Base-by-base conservation (phyloP, 1,140 invertebrate species). In the Trichonephila clavipes region DNA sequence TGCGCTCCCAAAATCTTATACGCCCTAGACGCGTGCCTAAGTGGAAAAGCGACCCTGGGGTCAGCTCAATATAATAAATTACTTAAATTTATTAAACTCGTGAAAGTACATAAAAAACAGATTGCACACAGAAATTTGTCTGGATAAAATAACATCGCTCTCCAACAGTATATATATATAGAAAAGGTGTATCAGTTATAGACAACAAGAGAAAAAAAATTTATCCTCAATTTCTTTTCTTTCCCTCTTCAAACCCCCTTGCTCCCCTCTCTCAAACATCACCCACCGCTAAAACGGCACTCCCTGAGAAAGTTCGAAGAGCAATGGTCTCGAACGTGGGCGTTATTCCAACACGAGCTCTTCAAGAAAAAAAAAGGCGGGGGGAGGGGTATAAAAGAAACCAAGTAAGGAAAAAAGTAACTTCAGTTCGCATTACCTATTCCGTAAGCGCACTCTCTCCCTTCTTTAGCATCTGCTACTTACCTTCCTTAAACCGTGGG, bases 381-480 rank as follows among this genome's bases (percentile, higher is more conserved):
- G 12, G 24, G 51, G n/a, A 62, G 28, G 14, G 16, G 28, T 16
- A 19, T 16, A 4, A 77, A 34, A 40, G 28, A 18, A 77, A 77
- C 72, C 28, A 77, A 77, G 34, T 77, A 77, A 40, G 24, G 34
- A 77, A 77, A 77, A 86, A 51, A 62, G 59, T 87, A 51, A 59
- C 59, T 61, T n/a, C 28, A 87, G 87, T 88, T 88, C 64, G 18
- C 62, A 88, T 66, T 88, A 51, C 28, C 28, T 66, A 88, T 61
- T 66, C 86, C 61, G 61, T 8, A 40, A 40, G 3, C 86, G 61
- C 28, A 40, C 64, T 69, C 64, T 24, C 34, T 64, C 21, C 24
- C 61, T 87, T 18, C 8, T 61, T n/a, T 51, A 58, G 64, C 88
- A 90, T 90, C 88, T 90, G 88, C 69, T 90, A 21, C 44, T 51